Evolutionary conservation across 2,113 vertebrate species (phyloP), one percentile per base, ranked within the genome.

Genomic region (Mungos mungo): DNA sequence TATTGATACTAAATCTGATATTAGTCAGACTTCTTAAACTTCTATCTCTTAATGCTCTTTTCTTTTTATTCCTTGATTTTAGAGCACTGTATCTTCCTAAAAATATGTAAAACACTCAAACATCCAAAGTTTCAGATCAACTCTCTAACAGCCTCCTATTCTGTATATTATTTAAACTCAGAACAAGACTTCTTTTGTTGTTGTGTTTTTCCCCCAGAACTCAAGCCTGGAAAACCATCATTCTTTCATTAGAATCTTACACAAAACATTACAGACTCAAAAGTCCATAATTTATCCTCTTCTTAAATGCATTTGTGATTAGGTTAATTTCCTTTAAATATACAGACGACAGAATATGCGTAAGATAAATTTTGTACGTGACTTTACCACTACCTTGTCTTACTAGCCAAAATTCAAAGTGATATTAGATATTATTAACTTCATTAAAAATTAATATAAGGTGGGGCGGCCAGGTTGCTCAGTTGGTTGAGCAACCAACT

Each of bases 321-420:
- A 88, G n/a, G 27, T 33, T 65, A 86, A 86, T 81, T 68, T 93
- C 35, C 27, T 93, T 60, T 68, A 90, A 90, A 81, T n/a, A 74
- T n/a, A 76, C 1, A 83, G 29, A 79, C 9, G 85, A 81, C 1
- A 85, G 54, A 21, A 41, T 68, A 3, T 50, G 86, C 52, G 27
- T 21, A 72, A 60, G 2, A 68, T 65, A 84, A 29, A 41, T 38
- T 85, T 33, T 86, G 54, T 57, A 3, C 54, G 85, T 72, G 18
- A 94, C 35, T 92, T 88, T 85, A 94, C 52, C 45, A 79, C 18
- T 84, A 96, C n/a, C 25, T 63, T 93, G 27, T 93, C 66, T 93
- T 77, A 86, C 5, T 87, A 95, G 4, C 65, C 25, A 79, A 84
- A 69, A 96, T 76, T 85, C 15, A 77, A 88, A 94, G 14, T 92